Conservation (phyloP, 2,888 invertebrate species). For the Pollenia griseotomentosa region DNA sequence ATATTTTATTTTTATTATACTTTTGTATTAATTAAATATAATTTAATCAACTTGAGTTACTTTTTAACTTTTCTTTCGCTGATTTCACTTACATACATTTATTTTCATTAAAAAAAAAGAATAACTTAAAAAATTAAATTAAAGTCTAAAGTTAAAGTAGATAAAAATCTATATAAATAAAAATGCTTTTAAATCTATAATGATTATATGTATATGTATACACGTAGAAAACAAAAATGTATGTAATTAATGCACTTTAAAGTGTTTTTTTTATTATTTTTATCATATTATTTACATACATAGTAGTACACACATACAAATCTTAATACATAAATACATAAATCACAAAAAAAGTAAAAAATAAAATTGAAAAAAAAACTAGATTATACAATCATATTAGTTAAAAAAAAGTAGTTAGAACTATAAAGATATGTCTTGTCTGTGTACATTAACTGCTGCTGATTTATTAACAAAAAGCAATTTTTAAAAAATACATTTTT, state of each 20-base stretch:
- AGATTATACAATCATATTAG: slow-evolving; percentile 32
- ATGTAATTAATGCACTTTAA: slow-evolving; percentile 26
- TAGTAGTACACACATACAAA: not conserved
- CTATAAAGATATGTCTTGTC: slow-evolving; percentile 17
- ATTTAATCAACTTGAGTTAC: slow-evolving; percentile 13
- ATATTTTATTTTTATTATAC: slow-evolving; percentile 27
- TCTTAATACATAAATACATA: not conserved
- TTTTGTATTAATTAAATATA: slow-evolving; percentile 26
- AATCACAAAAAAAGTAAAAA: slow-evolving; percentile 4
- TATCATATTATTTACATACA: slow-evolving; percentile 14
- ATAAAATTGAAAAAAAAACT: slow-evolving; percentile 1
- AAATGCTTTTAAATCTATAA: slow-evolving; percentile 41
- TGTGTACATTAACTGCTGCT: slow-evolving; percentile 45
- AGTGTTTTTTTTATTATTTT: slow-evolving; percentile 31
- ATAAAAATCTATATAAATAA: not conserved
- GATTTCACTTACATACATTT: not conserved
- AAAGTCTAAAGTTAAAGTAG: not conserved
- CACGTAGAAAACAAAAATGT: slow-evolving; percentile 26
- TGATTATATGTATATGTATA: slow-evolving; percentile 17
- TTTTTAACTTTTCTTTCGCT: slow-evolving; percentile 14
- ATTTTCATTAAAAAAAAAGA: slow-evolving; percentile 3
- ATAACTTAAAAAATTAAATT: not conserved
- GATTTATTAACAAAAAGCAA: slow-evolving; percentile 42
- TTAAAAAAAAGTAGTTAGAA: slow-evolving; percentile 44
- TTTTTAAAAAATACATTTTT: not conserved